Conservation (phyloP, 2,888 invertebrate species). For the Cantharis flavilabris region DNA sequence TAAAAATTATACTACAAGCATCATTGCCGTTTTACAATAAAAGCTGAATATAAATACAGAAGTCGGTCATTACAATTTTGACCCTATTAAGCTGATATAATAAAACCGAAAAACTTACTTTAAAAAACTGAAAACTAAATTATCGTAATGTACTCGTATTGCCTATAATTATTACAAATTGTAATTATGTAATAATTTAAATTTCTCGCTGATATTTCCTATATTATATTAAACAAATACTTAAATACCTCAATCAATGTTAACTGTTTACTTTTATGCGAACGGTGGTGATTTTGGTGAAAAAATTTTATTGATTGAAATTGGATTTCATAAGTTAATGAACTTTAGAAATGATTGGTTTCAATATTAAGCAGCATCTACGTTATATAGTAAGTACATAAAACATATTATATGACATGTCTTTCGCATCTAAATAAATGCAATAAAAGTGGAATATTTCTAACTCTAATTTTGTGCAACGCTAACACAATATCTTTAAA, state of each 20-base stretch:
- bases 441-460: background rate
- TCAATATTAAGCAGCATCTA: too few species aligned
- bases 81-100: background rate
- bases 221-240: too few species aligned
- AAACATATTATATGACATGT: background rate
- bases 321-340: too few species aligned
- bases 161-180: too few species aligned
- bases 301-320: too few species aligned
- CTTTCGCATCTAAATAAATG: background rate
- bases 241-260: too few species aligned
- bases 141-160: background rate
- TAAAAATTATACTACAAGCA: background rate
- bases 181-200: too few species aligned
- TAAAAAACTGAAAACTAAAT: background rate
- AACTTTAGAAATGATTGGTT: too few species aligned
- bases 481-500: background rate
- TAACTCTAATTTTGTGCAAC: background rate
- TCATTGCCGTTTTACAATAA: background rate
- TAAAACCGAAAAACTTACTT: background rate
- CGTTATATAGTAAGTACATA: too few species aligned
- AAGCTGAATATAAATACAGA: background rate
- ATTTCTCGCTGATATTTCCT: too few species aligned
- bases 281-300: too few species aligned
- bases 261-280: too few species aligned
- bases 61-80: background rate